These are phyloP conservation scores for Ptiloglossa arizonensis DNA, from an alignment of 1,140 invertebrate genomes.

Conservation along the genomic window DNA sequence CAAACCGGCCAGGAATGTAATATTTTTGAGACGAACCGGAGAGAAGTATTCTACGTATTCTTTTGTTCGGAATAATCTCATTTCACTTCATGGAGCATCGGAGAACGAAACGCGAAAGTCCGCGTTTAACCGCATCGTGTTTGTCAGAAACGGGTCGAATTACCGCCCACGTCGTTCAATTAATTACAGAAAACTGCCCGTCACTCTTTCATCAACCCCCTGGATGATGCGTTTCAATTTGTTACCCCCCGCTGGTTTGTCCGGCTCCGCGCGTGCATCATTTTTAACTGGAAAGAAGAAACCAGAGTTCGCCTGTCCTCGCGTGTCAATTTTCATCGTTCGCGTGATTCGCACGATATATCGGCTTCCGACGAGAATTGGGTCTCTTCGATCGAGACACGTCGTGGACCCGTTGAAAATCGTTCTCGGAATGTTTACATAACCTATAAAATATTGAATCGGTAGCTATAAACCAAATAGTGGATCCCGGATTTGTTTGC, in stretches of 20 bases:
- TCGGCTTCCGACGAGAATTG: neutral
- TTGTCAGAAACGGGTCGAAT: neutral
- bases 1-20: neutral
- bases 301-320: constrained; percentile 17
- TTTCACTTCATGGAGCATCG: neutral
- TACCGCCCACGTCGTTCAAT: neutral
- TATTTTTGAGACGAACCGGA: neutral
- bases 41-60: neutral
- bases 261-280: neutral
- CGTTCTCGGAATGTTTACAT: neutral
- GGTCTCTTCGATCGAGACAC: neutral
- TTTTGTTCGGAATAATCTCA: neutral
- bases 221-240: constrained; percentile 34
- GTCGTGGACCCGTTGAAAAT: neutral
- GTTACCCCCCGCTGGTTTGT: constrained; percentile 4
- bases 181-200: constrained; percentile 29
- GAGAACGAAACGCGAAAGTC: neutral
- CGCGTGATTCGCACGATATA: neutral
- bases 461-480: neutral
- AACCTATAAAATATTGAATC: neutral
- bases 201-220: constrained; percentile 3
- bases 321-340: constrained; percentile 24
- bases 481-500: too few relatives aligned
- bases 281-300: constrained; percentile 25
- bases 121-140: neutral